Percentiles rank a stretch among this genome's conserved stretches.
Conservation (phyloP, 2,797 vertebrate genomes). For the Anniella stebbinsi region DNA sequence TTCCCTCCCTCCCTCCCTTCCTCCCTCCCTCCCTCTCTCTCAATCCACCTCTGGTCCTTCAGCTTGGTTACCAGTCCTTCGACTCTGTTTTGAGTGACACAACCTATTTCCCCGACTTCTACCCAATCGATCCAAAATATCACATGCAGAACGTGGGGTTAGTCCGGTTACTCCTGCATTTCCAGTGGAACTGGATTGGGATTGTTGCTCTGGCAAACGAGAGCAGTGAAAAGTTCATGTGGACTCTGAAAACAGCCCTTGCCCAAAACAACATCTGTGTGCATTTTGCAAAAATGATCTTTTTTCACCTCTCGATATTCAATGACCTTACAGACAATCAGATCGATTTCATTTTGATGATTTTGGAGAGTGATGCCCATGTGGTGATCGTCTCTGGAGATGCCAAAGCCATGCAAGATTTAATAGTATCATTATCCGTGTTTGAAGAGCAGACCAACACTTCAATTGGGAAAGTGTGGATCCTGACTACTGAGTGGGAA, state of each 20-base stretch:
- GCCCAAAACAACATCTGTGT: neutral
- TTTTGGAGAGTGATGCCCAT: neutral
- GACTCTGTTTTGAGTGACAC: neutral
- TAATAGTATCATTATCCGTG: neutral
- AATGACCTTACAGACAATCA: accelerated
- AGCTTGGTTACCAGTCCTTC: neutral
- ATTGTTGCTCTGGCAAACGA: neutral
- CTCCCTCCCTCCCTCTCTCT: too few relatives aligned
- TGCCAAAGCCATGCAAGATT: neutral
- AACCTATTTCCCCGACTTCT: neutral
- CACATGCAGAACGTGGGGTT: neutral
- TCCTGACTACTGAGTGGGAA: neutral
- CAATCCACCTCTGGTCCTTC: neutral
- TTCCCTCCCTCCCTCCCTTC: too few relatives aligned
- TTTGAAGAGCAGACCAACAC: neutral
- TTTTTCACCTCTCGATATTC: neutral
- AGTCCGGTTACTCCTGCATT: neutral
- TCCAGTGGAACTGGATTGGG: slow-evolving; percentile 24
- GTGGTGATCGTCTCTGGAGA: neutral
- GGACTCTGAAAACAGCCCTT: neutral
- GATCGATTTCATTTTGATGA: neutral
- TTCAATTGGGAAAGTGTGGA: neutral
- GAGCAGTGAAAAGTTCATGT: neutral
- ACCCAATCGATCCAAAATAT: neutral
- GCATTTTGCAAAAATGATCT: neutral